Conservation (phyloP, 2,888 invertebrate genomes). For the Drosophila mimica region DNA sequence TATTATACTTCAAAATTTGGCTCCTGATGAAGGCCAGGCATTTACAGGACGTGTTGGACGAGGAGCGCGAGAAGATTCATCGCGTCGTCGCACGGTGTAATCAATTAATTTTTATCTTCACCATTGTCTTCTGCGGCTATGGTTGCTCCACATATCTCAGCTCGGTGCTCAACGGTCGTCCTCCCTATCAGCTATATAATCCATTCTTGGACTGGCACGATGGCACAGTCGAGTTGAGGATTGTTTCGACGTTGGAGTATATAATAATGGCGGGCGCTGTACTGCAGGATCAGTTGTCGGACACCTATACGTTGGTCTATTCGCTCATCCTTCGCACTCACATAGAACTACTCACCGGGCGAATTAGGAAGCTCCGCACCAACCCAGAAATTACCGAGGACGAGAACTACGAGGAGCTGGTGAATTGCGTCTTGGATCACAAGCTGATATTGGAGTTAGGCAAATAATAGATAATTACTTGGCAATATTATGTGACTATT, state of each 20-base stretch:
- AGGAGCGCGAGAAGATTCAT: slow-evolving; percentile 63
- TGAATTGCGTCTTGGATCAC: slow-evolving; percentile 73
- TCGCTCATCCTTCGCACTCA: slow-evolving; percentile 54
- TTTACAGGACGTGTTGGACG: no score
- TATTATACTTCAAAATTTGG: slow-evolving; percentile 57
- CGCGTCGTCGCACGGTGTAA: slow-evolving; percentile 34
- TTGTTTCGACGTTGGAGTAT: slow-evolving; percentile 62
- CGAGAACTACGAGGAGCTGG: slow-evolving; percentile 66
- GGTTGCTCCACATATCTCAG: slow-evolving; percentile 34
- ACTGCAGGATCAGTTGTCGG: slow-evolving; percentile 67
- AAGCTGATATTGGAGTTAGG: slow-evolving; percentile 71
- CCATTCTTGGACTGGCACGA: slow-evolving; percentile 71
- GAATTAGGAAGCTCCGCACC: slow-evolving; percentile 55
- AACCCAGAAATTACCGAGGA: slow-evolving; percentile 43
- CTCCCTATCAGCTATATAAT: slow-evolving; percentile 74
- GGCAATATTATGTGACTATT: background rate
- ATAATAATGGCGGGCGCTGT: slow-evolving; percentile 58
- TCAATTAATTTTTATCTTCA: no score
- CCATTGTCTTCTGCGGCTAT: no score
- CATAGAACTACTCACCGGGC: slow-evolving; percentile 59
- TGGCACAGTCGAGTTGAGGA: slow-evolving; percentile 38
- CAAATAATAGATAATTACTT: background rate
- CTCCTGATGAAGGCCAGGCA: slow-evolving; percentile 57
- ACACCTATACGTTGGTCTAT: slow-evolving; percentile 18
- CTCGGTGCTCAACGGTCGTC: slow-evolving; percentile 57